Evolutionary conservation across 2,113 vertebrate species (phyloP), one percentile per base, ranked within the genome.

Genomic region (Phyllostomus hastatus): DNA sequence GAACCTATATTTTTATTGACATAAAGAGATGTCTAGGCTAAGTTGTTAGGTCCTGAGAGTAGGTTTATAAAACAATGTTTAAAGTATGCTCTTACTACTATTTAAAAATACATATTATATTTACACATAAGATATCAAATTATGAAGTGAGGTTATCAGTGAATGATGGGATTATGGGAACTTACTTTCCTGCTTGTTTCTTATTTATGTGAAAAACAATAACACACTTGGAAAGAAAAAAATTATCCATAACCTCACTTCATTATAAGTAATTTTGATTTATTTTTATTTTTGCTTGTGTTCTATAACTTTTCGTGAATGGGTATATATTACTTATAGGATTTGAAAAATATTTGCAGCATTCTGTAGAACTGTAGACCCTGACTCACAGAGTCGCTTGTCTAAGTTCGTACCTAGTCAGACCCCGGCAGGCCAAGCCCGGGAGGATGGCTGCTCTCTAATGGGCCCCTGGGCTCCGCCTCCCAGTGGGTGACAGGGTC

Each of bases 261-360:
- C 43, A 64, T 66, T 73, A 7, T 87, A 73, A 92, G 26, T 69
- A 24, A 75, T 70, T 67, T 92, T 33, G 48, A 64, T 31, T 84
- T 92, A 84, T 46, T 87, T 79, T 94, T 84, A 64, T 50, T 76
- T 94, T 90, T 92, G 43, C 31, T 78, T 46, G 28, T 88, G n/a
- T 66, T 73, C 46, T 95, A 12, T 41, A 79, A 88, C 28, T 91
- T 96, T 69, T 95, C 43, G 35, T 46, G 48, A 57, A 64, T 84
- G 43, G 76, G 94, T 73, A 82, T 70, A 33, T 76, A 48, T 76
- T 48, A 48, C 43, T 76, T 33, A 50, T 50, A 50, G 31, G 46
- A n/a, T 50, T 76, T 10, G 50, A 35, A 66, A 91, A 28, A 38
- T 54, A 90, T 90, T 84, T 97, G 70, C 12, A 50, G 80, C 88